phyloP scores from a whole-genome alignment of 2,113 vertebrate genomes.

The Formicarius rufipectus region DNA sequence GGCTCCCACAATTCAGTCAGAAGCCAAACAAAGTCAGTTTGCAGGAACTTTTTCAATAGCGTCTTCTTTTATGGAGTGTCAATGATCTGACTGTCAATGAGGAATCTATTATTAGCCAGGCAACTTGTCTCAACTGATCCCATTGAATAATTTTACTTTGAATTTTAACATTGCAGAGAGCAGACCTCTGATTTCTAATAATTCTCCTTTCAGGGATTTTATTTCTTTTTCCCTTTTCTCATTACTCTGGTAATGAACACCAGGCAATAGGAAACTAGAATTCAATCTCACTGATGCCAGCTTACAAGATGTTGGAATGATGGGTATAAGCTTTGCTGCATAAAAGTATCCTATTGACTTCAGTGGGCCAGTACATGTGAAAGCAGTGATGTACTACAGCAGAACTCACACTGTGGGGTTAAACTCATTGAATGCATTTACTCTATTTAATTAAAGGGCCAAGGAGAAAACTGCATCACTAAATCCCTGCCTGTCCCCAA shows the following conservation, averaged over 20 bases:
- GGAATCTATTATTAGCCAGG: conserved; percentile 38
- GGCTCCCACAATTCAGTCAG: conserved; percentile 15
- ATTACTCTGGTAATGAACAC: background rate
- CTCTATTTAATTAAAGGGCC: background rate
- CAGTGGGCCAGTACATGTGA: background rate
- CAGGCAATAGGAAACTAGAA: background rate
- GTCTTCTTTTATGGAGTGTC: background rate
- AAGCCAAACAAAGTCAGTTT: conserved; percentile 27
- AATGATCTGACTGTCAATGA: conserved; percentile 39
- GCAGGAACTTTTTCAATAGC: conserved; percentile 1
- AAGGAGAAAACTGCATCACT: background rate
- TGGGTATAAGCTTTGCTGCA: background rate
- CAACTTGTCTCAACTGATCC: background rate
- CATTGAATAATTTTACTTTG: background rate
- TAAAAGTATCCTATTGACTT: background rate
- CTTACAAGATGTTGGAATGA: background rate
- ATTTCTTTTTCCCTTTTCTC: background rate
- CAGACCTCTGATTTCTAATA: background rate
- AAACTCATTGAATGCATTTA: background rate
- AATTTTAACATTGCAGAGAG: background rate
- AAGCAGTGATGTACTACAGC: background rate
- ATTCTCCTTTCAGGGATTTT: background rate
- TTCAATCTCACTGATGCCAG: background rate
- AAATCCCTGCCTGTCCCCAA: background rate
- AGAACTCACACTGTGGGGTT: background rate